phyloP scores from a whole-genome alignment of 2,113 vertebrate genomes.

The Atractosteus spatula region DNA sequence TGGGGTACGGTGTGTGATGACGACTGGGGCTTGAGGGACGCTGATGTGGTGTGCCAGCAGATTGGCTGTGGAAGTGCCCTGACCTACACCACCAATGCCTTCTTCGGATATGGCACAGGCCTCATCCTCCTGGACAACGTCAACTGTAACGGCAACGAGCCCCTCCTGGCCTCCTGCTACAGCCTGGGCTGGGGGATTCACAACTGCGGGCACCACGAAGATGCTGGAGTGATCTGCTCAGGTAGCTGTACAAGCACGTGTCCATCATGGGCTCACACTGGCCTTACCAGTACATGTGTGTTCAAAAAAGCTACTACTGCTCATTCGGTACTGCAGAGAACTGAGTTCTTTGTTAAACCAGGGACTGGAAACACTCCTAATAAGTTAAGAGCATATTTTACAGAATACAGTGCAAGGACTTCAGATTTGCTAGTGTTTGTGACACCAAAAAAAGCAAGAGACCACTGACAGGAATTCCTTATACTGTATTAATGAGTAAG shows the following conservation, averaged over 20 bases:
- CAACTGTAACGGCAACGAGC: slow-evolving; percentile 78
- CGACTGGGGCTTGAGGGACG: slow-evolving; percentile 81
- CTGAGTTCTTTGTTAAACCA: too few species aligned
- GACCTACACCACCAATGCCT: slow-evolving; percentile 76
- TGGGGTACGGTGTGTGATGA: slow-evolving; percentile 97
- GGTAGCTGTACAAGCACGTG: slow-evolving; percentile 52
- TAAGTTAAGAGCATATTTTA: too few species aligned
- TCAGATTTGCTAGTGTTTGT: too few species aligned
- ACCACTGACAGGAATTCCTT: too few species aligned
- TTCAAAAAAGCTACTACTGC: too few species aligned
- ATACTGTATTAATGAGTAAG: too few species aligned
- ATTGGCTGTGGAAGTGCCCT: slow-evolving; percentile 75
- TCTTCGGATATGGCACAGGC: slow-evolving; percentile 85
- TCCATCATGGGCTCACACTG: too few species aligned
- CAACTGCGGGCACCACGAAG: slow-evolving; percentile 95
- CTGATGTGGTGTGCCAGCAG: slow-evolving; percentile 86
- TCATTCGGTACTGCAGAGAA: too few species aligned
- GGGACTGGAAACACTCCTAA: too few species aligned
- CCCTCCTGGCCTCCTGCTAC: slow-evolving; percentile 67
- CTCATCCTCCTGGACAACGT: slow-evolving; percentile 89
- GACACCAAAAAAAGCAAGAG: too few species aligned
- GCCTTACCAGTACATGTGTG: too few species aligned
- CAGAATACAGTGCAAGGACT: too few species aligned
- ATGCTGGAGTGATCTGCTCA: slow-evolving; percentile 82
- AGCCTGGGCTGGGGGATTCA: slow-evolving; percentile 92